These are phyloP conservation scores for Luehdorfia chinensis DNA, from an alignment of 1,140 invertebrate species.

Conservation along the genomic window DNA sequence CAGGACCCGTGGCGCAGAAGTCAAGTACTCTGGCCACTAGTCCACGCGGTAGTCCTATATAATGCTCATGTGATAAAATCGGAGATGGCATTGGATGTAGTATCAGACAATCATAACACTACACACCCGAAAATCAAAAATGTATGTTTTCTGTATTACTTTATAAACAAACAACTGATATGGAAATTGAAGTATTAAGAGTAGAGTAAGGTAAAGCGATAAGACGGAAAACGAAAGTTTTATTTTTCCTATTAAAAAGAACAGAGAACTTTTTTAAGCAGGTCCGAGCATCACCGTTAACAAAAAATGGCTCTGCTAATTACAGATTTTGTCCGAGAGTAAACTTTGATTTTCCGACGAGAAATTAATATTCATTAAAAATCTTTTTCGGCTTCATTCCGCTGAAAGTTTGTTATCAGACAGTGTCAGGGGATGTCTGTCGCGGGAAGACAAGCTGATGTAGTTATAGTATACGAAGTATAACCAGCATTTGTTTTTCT, in stretches of 20 bases:
- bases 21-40: no score
- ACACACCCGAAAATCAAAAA: no score
- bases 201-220: no score
- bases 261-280: slow-evolving; percentile 21
- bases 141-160: no score
- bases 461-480: not conserved
- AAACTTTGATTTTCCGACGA: slow-evolving; percentile 70
- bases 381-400: slow-evolving; percentile 67
- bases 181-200: no score
- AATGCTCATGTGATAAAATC: no score
- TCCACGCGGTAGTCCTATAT: no score
- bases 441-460: not conserved
- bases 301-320: slow-evolving; percentile 58
- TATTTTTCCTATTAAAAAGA: slow-evolving; percentile 6
- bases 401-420: slow-evolving; percentile 71
- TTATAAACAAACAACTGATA: no score
- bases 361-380: slow-evolving; percentile 76
- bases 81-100: no score
- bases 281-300: slow-evolving; percentile 53
- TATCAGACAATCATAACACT: no score
- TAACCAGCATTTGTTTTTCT: no score
- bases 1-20: no score
- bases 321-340: slow-evolving; percentile 57
- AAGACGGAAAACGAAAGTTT: not conserved
- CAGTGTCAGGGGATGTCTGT: slow-evolving; percentile 32